Conservation (phyloP, 1,140 invertebrate genomes). For the Musca vetustissima region DNA sequence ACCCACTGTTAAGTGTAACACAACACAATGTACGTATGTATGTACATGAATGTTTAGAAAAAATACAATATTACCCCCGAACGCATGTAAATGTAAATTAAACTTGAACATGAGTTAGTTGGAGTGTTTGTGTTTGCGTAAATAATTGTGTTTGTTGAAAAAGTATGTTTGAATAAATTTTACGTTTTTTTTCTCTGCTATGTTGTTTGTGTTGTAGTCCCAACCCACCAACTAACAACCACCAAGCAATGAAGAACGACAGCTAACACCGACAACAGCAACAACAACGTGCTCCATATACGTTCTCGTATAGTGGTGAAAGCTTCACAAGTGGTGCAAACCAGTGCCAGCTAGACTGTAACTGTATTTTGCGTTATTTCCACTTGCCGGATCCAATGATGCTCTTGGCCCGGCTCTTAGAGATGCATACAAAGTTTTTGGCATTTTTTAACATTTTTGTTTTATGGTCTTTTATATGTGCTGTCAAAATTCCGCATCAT, state of each 20-base stretch:
- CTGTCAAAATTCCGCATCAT: conserved; percentile 13
- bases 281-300: too few relatives aligned
- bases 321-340: too few relatives aligned
- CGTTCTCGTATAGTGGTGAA: too few relatives aligned
- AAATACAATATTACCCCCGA: conserved; percentile 6
- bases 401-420: conserved; percentile 1
- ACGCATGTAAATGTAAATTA: conserved; percentile 21
- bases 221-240: too few relatives aligned
- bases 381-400: too few relatives aligned
- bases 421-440: conserved; percentile 16
- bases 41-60: neutral
- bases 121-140: neutral
- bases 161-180: conserved; percentile 20
- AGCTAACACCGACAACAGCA: too few relatives aligned
- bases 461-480: conserved; percentile 24
- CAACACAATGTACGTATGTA: neutral
- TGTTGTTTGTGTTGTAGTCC: neutral
- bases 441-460: conserved; percentile 9
- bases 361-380: too few relatives aligned
- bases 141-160: conserved; percentile 20
- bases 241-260: too few relatives aligned
- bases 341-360: too few relatives aligned
- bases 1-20: too few relatives aligned
- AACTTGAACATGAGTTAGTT: conserved; percentile 15
- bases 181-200: neutral